Base-by-base conservation (phyloP, 2,113 vertebrate genomes). In the Callionymus lyra region DNA sequence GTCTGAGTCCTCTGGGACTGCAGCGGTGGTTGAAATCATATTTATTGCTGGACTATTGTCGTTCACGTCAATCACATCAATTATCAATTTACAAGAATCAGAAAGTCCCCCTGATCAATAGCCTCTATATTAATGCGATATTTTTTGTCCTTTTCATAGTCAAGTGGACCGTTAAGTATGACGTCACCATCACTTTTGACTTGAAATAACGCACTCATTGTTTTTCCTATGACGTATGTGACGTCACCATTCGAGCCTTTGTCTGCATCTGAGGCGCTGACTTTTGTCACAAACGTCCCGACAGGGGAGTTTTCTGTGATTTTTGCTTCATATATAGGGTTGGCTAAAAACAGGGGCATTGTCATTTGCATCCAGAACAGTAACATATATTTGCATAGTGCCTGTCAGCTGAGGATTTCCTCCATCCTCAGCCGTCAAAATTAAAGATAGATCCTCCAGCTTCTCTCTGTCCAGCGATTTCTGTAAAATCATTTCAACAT, bases 91-190 rank as follows among this genome's bases (percentile, higher is more conserved):
- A 47, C 81, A 77, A 0, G 85, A 80, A 47, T 81, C 77, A 1
- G 74, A 65, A 2, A 82, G 70, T 1, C 83, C 82, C 83, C 86
- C 4, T 65, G 66, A 70, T 72, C 85, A 34, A 66, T 76, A 1
- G 82, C 83, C 38, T 82, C 71, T 4, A 88, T 63, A 13, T 79
- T 72, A 0, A 88, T 68, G 2, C 82, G 59, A 44, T 83, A 81
- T 0, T 0, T 44, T n/a, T 64, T 65, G 3, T 56, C 47, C 10
- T 9, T 76, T 70, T 89, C 86, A 0, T 68, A 88, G 36, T 89
- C 83, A 10, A 89, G 27, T 6, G 0, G 10, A 5, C 73, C 74
- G n/a, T 47, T 21, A 10, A 86, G 16, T 0, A 42, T 56, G 11
- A 87, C 60, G 13, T 65, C 65, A 0, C 84, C 85, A 0, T 54